A percentile compares a stretch with the other conserved stretches of the same genome.
These are phyloP conservation scores for Drosophila malerkotliana DNA, from an alignment of 1,140 invertebrate species.

Conservation along the genomic window DNA sequence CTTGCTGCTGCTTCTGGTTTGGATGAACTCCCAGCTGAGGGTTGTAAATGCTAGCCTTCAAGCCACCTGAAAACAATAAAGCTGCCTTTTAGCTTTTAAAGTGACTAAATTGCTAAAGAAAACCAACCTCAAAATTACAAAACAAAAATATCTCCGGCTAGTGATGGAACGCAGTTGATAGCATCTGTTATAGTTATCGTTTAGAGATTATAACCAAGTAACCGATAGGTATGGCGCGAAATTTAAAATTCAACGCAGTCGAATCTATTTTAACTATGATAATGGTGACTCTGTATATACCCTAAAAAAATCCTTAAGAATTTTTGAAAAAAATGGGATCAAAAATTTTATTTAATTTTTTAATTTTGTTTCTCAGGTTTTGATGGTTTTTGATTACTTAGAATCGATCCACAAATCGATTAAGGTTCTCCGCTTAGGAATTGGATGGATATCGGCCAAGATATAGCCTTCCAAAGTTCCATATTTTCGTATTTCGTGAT, in stretches of 20 bases:
- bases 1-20: neutral
- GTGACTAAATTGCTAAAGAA: conserved; percentile 1
- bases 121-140: conserved; percentile 54
- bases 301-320: too few relatives aligned
- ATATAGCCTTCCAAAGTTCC: too few relatives aligned
- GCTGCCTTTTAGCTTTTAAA: neutral
- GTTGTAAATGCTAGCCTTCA: neutral
- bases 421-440: too few relatives aligned
- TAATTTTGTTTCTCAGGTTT: too few relatives aligned
- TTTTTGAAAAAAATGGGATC: too few relatives aligned
- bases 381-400: too few relatives aligned
- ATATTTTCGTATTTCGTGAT: too few relatives aligned
- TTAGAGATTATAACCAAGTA: neutral
- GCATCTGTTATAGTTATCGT: neutral
- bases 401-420: too few relatives aligned
- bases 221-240: neutral
- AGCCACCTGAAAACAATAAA: neutral
- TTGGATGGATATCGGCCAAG: too few relatives aligned
- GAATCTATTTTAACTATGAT: too few relatives aligned
- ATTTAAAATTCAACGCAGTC: neutral
- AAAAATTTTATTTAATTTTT: too few relatives aligned
- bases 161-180: neutral
- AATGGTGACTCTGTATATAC: too few relatives aligned
- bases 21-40: neutral
- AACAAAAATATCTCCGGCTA: conserved; percentile 30